phyloP scores from a whole-genome alignment of 30 jellyfish, hydroid and myxozoan genomes.

The Chrysaora quinquecirrha region DNA sequence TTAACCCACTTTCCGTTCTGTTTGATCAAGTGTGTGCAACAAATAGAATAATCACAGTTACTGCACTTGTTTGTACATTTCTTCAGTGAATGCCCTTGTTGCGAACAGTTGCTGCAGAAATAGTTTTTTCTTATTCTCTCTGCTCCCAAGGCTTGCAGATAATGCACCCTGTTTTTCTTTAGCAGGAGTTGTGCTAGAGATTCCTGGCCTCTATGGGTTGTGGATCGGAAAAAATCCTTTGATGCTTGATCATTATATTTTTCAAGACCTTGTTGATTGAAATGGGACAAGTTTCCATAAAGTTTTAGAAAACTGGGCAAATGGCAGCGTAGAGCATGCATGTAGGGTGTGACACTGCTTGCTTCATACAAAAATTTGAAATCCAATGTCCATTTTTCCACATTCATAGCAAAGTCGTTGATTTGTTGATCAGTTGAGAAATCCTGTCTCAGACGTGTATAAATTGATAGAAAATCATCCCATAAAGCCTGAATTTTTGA shows the following conservation, averaged over 20 bases:
- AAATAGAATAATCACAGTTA: conserved; percentile 23
- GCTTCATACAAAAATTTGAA: conserved; percentile 16
- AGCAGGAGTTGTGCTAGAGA: conserved; percentile 39
- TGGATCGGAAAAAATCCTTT: conserved; percentile 44
- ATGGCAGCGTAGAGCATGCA: conserved; percentile 49
- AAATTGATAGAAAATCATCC: conserved; percentile 27
- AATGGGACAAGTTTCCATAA: conserved; percentile 16
- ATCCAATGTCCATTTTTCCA: conserved; percentile 10
- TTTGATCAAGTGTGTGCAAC: conserved; percentile 20
- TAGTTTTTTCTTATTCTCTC: conserved; percentile 23
- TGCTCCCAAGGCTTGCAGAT: conserved; percentile 44
- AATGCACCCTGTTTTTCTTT: conserved; percentile 28
- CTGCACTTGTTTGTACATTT: conserved; percentile 42
- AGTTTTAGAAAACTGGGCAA: conserved; percentile 21
- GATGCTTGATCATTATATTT: too few relatives aligned
- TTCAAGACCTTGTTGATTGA: too few relatives aligned
- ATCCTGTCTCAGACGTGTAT: not conserved
- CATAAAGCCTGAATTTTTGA: conserved; percentile 23
- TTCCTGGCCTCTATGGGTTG: conserved; percentile 28
- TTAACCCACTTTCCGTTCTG: conserved; percentile 28
- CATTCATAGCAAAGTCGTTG: not conserved
- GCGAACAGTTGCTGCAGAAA: conserved; percentile 46
- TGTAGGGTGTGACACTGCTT: too few relatives aligned
- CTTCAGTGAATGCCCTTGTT: conserved; percentile 28
- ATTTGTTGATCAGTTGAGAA: not conserved